Percentiles rank a stretch among this genome's conserved stretches.
Conservation (phyloP, 2,113 vertebrate genomes). For the Speoplatyrhinus poulsoni region DNA sequence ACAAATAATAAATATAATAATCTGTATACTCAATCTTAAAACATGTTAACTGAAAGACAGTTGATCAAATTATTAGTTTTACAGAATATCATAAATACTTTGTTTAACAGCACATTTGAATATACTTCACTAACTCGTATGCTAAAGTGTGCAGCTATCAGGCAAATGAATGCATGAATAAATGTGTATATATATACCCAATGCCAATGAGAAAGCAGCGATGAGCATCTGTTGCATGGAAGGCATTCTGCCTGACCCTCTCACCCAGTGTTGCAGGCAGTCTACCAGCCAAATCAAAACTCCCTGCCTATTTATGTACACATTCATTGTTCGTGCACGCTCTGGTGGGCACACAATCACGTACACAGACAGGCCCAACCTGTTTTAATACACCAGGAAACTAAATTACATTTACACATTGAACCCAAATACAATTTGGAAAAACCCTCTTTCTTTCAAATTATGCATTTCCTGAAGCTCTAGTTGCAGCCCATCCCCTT, state of each 20-base stretch:
- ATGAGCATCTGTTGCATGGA: slow-evolving; percentile 17
- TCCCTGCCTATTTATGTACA: slow-evolving; percentile 19
- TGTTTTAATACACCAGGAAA: slow-evolving; percentile 56
- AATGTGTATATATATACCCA: slow-evolving; percentile 44
- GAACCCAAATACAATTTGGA: not conserved
- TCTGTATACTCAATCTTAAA: not conserved
- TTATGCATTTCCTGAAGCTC: not conserved
- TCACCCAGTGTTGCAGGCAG: not conserved
- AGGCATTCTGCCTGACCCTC: slow-evolving; percentile 37
- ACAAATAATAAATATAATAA: not conserved
- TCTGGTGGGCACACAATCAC: not conserved
- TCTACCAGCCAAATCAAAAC: not conserved
- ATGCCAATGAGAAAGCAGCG: slow-evolving; percentile 24
- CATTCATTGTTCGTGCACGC: not conserved
- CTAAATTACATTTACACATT: slow-evolving; percentile 40
- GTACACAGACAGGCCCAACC: not conserved
- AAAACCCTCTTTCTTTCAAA: not conserved
- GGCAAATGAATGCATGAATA: not conserved
- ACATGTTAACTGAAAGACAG: no score
- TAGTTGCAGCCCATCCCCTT: not conserved
- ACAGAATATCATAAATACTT: no score
- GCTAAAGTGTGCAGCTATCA: no score
- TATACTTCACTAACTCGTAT: no score
- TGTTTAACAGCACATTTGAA: no score
- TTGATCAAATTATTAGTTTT: no score